A percentile compares a stretch with the other conserved stretches of the same genome.
Evolutionary conservation across 2,888 invertebrate genomes (phyloP).

Genomic region (Eustalomyia histrio): DNA sequence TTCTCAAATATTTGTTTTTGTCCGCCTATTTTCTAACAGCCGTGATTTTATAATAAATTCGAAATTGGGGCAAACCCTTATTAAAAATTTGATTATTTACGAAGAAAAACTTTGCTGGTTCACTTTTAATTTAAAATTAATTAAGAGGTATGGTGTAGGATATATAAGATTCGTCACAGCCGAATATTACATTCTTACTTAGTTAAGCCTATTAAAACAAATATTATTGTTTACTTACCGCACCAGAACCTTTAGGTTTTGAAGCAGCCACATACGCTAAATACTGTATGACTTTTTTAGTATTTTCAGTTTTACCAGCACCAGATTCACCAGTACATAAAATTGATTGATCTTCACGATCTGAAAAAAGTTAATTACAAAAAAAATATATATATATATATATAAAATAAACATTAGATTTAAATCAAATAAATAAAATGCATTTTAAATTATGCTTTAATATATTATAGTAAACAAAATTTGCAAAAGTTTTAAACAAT

Average conservation of each 20-base stretch:
- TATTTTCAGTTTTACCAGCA: conserved; percentile 99
- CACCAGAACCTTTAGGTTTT: conserved; percentile 93
- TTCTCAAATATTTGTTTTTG: too few species aligned
- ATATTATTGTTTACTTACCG: conserved; percentile 83
- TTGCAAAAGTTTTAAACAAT: background rate
- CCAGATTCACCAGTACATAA: conserved; percentile 99
- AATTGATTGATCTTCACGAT: conserved; percentile 99
- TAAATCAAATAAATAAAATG: conserved; percentile 17
- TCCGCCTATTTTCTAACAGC: too few species aligned
- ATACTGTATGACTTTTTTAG: conserved; percentile 99
- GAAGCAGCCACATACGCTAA: conserved; percentile 99
- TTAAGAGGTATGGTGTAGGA: too few species aligned
- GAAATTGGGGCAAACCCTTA: too few species aligned
- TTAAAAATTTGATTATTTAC: too few species aligned
- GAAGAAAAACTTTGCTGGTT: too few species aligned
- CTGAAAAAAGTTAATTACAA: conserved; percentile 80
- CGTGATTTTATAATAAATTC: too few species aligned
- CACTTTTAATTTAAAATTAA: too few species aligned
- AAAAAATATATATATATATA: too few species aligned
- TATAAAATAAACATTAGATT: conserved; percentile 2
- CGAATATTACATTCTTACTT: background rate
- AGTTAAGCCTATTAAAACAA: background rate
- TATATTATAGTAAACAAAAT: background rate
- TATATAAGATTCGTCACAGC: too few species aligned
- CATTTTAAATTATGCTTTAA: background rate